Base-by-base conservation (phyloP, 1,140 invertebrate genomes). In the Atta texana region DNA sequence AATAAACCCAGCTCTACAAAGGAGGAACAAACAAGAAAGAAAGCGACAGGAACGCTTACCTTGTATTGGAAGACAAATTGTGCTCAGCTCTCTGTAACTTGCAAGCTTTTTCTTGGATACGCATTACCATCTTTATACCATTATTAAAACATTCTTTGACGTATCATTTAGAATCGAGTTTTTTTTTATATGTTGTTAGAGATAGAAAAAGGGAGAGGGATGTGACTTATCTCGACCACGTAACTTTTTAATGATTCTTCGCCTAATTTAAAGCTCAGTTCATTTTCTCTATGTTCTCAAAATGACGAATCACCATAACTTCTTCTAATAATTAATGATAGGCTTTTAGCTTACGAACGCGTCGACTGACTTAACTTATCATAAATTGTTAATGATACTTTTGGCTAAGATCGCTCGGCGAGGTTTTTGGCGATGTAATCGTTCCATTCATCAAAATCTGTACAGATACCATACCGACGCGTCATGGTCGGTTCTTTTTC, bases 61-160 rank as follows among this genome's bases (percentile, higher is more conserved):
- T 80, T 55, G 77, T 59, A 81, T 84, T 74, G 61, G 69, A 84
- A 84, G 80, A 84, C 55, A 75, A 61, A 75, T 84, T 84, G 55
- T 61, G 55, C 59, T 63, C 55, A 39, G 72, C 49, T 85, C 24
- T 61, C 49, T 66, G 59, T 55, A 66, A 28, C 39, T 53, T 39
- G 61, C 16, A 21, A 84, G 49, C 59, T 85, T 85, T 85, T 64
- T 66, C 59, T 76, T 16, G 10, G 31, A 18, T 53, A 49, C 75
- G 49, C 84, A 77, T 85, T 78, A 64, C 12, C 84, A 53, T 64
- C 63, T 85, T 80, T 51, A 63, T 84, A 24, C 16, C 80, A 21
- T 84, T 74, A 74, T 75, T 75, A 84, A 74, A 49, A 14, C n/a
- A 28, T 75, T 49, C 69, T 75, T 61, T 44, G 55, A 82, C 68